Percentiles rank a stretch among this genome's conserved stretches.
Evolutionary conservation across 2,888 invertebrate species (phyloP).

Genomic region (Pheosia tremula): DNA sequence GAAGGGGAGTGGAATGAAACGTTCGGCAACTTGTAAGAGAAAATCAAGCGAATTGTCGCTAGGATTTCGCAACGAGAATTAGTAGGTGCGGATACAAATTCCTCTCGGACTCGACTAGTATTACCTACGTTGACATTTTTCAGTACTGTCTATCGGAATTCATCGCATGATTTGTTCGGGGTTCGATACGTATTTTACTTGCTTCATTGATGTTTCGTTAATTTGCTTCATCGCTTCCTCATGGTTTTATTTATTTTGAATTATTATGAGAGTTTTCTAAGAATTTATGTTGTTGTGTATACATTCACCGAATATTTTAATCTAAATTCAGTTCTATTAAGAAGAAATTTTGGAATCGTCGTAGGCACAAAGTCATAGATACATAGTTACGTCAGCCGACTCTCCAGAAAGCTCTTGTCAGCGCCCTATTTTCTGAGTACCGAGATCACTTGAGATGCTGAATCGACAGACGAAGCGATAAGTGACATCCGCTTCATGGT

Average conservation of each 20-base stretch:
- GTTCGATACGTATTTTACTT: constrained; percentile 1
- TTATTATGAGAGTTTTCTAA: not conserved
- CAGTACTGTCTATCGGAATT: constrained; percentile 1
- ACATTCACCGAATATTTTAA: not conserved
- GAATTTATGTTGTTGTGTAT: not conserved
- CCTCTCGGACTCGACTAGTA: constrained; percentile 16
- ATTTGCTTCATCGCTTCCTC: constrained; percentile 1
- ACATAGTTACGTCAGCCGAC: too few species aligned
- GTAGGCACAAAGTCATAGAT: too few species aligned
- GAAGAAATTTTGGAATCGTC: too few species aligned
- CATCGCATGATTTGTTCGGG: constrained; percentile 5
- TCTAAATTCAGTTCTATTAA: not conserved
- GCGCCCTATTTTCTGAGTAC: too few species aligned
- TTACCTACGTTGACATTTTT: constrained; percentile 20
- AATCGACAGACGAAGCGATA: too few species aligned
- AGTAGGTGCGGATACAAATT: constrained; percentile 44
- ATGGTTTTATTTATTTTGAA: not conserved
- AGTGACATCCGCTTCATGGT: too few species aligned
- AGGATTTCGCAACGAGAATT: constrained; percentile 48
- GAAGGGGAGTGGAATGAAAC: constrained; percentile 44
- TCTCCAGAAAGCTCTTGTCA: too few species aligned
- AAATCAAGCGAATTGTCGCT: constrained; percentile 59
- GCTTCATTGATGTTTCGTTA: constrained; percentile 5
- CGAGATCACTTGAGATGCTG: too few species aligned
- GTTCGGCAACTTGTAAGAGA: constrained; percentile 51